These are phyloP conservation scores for Rhabdornis inornatus DNA, from an alignment of 2,113 vertebrate species.

Conservation along the genomic window DNA sequence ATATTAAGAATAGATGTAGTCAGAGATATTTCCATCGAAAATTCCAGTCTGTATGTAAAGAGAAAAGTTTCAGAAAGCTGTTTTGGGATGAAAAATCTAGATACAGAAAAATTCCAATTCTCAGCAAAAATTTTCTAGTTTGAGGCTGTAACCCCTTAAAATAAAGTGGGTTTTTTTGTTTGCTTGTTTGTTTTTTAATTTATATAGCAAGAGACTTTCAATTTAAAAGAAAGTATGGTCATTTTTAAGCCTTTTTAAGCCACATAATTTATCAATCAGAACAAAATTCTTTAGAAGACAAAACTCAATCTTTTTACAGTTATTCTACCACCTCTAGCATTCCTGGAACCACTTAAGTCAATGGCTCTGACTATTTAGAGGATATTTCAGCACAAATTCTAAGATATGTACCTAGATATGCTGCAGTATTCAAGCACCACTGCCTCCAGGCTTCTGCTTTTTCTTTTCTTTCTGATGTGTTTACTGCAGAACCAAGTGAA, in stretches of 20 bases:
- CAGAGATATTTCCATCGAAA: neutral
- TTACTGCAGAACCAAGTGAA: neutral
- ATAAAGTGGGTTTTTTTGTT: neutral
- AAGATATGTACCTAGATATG: neutral
- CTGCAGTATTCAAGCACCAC: neutral
- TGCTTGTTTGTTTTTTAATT: neutral
- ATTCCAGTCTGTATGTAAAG: neutral
- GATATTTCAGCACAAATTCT: neutral
- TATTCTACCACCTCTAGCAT: neutral
- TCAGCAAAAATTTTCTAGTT: neutral
- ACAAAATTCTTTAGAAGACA: neutral
- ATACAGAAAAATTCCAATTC: neutral
- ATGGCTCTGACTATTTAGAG: neutral
- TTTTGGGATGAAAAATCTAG: neutral
- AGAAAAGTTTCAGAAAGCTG: neutral
- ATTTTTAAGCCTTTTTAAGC: neutral
- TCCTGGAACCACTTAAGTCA: neutral
- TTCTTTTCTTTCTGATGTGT: neutral
- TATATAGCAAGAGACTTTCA: neutral
- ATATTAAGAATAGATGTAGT: neutral
- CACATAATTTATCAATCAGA: neutral
- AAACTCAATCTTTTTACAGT: neutral
- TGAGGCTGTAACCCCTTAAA: neutral
- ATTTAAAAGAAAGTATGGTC: neutral
- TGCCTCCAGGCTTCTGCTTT: neutral